Evolutionary conservation across 2,113 vertebrate genomes (phyloP).

Genomic region (Xenopus laevis): DNA sequence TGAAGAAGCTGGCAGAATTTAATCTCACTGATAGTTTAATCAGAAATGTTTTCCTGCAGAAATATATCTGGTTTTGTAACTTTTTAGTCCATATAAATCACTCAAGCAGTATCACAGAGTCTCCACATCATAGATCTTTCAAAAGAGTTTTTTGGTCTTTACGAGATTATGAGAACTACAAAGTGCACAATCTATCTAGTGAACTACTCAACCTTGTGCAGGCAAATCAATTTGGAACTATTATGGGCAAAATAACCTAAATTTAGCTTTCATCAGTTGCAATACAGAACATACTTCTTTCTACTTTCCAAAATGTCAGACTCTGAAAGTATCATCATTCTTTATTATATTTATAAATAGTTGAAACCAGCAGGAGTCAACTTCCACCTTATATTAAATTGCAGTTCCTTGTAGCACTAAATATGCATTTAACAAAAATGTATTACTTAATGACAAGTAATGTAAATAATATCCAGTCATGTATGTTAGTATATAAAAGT

Average conservation of each 20-base stretch:
- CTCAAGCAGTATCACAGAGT: neutral
- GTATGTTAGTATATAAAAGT: conserved; percentile 59
- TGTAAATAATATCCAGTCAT: conserved; percentile 72
- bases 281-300: conserved; percentile 49
- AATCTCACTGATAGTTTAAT: conserved; percentile 40
- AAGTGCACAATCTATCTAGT: conserved; percentile 51
- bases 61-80: neutral
- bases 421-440: conserved; percentile 67
- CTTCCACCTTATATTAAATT: conserved; percentile 37
- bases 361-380: conserved; percentile 46
- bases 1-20: conserved; percentile 34
- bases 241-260: conserved; percentile 51
- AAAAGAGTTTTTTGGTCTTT: conserved; percentile 42
- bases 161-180: conserved; percentile 49
- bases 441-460: conserved; percentile 59
- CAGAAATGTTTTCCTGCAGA: neutral
- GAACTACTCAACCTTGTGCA: conserved; percentile 41
- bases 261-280: conserved; percentile 63
- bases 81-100: conserved; percentile 13
- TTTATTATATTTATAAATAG: conserved; percentile 52
- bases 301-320: conserved; percentile 56
- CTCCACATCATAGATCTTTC: conserved; percentile 29
- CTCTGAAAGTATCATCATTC: conserved; percentile 56
- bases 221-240: conserved; percentile 54
- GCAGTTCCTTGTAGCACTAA: neutral